A percentile compares a stretch with the other conserved stretches of the same genome.
These are phyloP conservation scores for Paguma larvata DNA, from an alignment of 2,797 vertebrate genomes.

Conservation along the genomic window DNA sequence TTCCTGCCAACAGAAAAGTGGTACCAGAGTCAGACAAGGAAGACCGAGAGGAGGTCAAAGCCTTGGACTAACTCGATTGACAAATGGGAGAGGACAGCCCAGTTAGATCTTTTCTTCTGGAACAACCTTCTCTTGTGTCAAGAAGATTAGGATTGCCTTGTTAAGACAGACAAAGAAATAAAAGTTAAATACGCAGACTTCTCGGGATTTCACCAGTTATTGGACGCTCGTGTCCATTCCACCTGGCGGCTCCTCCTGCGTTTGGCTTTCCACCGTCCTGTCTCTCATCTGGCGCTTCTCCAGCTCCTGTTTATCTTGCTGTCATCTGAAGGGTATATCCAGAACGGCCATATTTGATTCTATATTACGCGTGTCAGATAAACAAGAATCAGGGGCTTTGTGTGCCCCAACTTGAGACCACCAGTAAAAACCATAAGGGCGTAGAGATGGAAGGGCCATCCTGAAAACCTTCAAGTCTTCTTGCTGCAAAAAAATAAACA, in stretches of 20 bases:
- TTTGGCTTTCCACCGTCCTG: background rate
- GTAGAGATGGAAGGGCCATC: background rate
- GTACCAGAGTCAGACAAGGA: slow-evolving; percentile 63
- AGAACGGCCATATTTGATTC: background rate
- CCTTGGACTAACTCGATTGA: slow-evolving; percentile 63
- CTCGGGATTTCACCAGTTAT: background rate
- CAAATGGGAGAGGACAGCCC: background rate
- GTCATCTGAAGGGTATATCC: background rate
- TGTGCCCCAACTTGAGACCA: background rate
- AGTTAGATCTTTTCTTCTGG: slow-evolving; percentile 12
- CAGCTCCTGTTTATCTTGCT: background rate
- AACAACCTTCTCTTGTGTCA: background rate
- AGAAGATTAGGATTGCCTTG: background rate
- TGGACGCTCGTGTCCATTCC: background rate
- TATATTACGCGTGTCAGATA: background rate
- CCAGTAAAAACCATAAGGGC: slow-evolving; percentile 51
- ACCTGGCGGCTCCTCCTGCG: background rate
- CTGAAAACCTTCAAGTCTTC: slow-evolving; percentile 34
- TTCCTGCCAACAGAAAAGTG: slow-evolving; percentile 74
- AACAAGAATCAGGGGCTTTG: slow-evolving; percentile 1
- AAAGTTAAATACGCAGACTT: slow-evolving; percentile 50
- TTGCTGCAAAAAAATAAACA: background rate
- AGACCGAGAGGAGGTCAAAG: slow-evolving; percentile 82
- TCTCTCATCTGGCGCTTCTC: background rate
- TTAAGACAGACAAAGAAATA: slow-evolving; percentile 64